Conservation (phyloP, 2,113 vertebrate species). For the Fulica atra region DNA sequence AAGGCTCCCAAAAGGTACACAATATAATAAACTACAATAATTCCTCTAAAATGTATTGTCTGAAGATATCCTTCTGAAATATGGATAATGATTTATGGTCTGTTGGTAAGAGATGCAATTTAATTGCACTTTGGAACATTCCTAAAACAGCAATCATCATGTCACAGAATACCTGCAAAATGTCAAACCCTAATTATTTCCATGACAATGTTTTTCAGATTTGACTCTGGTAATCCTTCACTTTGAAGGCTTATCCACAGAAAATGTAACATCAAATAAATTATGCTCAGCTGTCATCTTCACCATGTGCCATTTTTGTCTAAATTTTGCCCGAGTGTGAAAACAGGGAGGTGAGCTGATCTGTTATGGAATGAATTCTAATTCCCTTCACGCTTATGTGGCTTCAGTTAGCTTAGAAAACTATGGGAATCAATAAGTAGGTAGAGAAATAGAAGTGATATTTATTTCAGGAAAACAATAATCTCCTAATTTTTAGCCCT, state of each 20-base stretch:
- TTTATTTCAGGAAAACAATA: neutral
- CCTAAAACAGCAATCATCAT: conserved; percentile 35
- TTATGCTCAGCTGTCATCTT: neutral
- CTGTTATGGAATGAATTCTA: neutral
- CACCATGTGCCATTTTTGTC: neutral
- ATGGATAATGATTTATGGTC: conserved; percentile 20
- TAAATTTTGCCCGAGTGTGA: neutral
- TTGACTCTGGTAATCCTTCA: conserved; percentile 31
- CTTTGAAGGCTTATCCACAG: conserved; percentile 8
- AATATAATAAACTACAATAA: conserved; percentile 20
- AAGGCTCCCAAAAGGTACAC: conserved; percentile 4
- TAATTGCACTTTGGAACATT: conserved; percentile 33
- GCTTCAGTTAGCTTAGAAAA: neutral
- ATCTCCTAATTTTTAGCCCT: neutral
- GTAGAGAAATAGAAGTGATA: neutral
- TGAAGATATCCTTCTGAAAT: conserved; percentile 15
- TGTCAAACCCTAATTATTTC: conserved; percentile 37
- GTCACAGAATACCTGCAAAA: conserved; percentile 38
- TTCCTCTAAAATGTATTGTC: neutral
- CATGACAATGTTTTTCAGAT: conserved; percentile 4
- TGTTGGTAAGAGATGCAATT: conserved; percentile 1
- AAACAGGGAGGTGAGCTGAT: neutral
- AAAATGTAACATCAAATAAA: conserved; percentile 19
- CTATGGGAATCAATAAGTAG: neutral
- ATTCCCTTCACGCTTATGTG: neutral